phyloP scores from a whole-genome alignment of 1,140 invertebrate species.

The Heliconius eleuchia region DNA sequence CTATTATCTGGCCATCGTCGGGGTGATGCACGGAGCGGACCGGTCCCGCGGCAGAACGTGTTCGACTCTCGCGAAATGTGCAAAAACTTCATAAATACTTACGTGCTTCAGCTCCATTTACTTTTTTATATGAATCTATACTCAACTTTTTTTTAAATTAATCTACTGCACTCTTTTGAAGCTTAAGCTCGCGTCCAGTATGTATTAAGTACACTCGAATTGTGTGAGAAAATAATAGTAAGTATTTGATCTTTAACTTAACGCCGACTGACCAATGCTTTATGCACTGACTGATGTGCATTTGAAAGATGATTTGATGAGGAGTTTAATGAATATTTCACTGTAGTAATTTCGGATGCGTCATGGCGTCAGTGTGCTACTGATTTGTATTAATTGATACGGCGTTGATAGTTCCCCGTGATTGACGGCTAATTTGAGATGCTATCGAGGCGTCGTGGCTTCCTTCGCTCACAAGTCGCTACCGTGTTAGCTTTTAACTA shows the following conservation, averaged over 20 bases:
- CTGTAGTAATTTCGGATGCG: conserved; percentile 65
- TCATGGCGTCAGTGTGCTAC: conserved; percentile 58
- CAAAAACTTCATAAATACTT: conserved; percentile 23
- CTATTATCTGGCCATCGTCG: conserved; percentile 77
- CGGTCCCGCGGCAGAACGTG: conserved; percentile 46
- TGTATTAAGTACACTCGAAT: not conserved
- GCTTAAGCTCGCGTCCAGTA: not conserved
- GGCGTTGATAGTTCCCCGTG: conserved; percentile 70
- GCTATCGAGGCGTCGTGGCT: conserved; percentile 72
- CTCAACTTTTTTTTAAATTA: not conserved
- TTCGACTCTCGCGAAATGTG: conserved; percentile 22
- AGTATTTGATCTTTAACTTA: not conserved
- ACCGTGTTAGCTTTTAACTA: conserved; percentile 37
- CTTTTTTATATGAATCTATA: not conserved
- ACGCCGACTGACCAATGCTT: not conserved
- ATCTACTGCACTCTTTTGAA: not conserved
- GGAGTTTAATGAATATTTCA: conserved; percentile 68
- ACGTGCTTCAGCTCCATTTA: not conserved
- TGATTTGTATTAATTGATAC: conserved; percentile 78
- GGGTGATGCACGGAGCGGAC: conserved; percentile 57
- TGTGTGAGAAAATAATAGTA: not conserved
- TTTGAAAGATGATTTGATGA: conserved; percentile 42
- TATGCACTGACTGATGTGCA: not conserved
- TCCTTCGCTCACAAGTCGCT: conserved; percentile 43
- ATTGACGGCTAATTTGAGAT: conserved; percentile 77